Evolutionary conservation across 2,888 invertebrate species (phyloP).

Genomic region (Drosophila formosana): DNA sequence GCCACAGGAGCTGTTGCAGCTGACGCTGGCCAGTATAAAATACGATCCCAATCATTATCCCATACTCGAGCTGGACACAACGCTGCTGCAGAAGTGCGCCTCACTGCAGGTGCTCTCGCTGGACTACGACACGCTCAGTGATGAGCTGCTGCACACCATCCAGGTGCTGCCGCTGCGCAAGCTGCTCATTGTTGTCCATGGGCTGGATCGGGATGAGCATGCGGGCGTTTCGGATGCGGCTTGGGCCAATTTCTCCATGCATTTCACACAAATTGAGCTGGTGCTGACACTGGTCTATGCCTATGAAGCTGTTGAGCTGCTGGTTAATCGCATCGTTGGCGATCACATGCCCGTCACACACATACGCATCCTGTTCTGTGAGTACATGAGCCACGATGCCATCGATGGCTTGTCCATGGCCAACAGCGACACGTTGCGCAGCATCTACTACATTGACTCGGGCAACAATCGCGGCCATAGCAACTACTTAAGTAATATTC

Average conservation of each 20-base stretch:
- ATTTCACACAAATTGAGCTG: slow-evolving; percentile 82
- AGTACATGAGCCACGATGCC: slow-evolving; percentile 85
- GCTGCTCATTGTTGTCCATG: slow-evolving; percentile 90
- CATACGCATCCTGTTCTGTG: slow-evolving; percentile 91
- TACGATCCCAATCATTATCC: slow-evolving; percentile 90
- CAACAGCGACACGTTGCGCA: slow-evolving; percentile 83
- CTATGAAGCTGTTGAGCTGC: slow-evolving; percentile 88
- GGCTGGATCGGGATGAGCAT: slow-evolving; percentile 88
- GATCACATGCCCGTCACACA: slow-evolving; percentile 90
- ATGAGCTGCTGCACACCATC: slow-evolving; percentile 83
- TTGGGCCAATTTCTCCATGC: slow-evolving; percentile 87
- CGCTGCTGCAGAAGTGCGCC: slow-evolving; percentile 87
- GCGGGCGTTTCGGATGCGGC: slow-evolving; percentile 88
- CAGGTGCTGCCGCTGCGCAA: slow-evolving; percentile 86
- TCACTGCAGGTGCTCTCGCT: slow-evolving; percentile 86
- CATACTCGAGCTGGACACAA: slow-evolving; percentile 86
- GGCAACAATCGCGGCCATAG: slow-evolving; percentile 81
- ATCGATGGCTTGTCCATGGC: slow-evolving; percentile 84
- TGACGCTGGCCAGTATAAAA: slow-evolving; percentile 90
- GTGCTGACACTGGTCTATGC: slow-evolving; percentile 87
- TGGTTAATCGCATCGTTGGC: slow-evolving; percentile 88
- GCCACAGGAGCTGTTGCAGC: slow-evolving; percentile 87
- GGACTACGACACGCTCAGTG: slow-evolving; percentile 84
- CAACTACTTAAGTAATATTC: slow-evolving; percentile 34
- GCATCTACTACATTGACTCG: slow-evolving; percentile 85